Percentiles rank a stretch among this genome's conserved stretches.
Conservation (phyloP, 2,888 invertebrate species). For the Acrobeloides nanus region DNA sequence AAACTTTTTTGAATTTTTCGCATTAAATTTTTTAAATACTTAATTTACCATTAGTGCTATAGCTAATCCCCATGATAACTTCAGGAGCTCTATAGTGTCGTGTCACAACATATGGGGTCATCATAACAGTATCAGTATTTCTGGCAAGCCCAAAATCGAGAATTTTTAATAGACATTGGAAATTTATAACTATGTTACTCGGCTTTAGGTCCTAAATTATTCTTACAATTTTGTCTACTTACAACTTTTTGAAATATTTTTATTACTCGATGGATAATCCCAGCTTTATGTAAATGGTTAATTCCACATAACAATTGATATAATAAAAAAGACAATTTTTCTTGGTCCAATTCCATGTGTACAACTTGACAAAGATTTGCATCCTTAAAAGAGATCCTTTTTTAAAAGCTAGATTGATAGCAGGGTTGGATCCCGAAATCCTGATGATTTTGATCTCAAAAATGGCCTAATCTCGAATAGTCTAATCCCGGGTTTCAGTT, state of each 20-base stretch:
- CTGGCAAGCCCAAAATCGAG: constrained; percentile 96
- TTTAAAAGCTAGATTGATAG: no score
- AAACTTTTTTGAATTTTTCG: no score
- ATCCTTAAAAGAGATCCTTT: no score
- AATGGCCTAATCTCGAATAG: no score
- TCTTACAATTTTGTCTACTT: background rate
- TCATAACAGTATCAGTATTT: constrained; percentile 87
- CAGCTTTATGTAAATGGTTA: constrained; percentile 96
- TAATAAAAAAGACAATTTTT: constrained; percentile 95
- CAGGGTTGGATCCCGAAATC: no score
- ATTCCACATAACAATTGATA: constrained; percentile 99
- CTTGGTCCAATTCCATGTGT: constrained; percentile 99
- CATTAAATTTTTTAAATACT: no score
- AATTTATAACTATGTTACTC: constrained; percentile 98
- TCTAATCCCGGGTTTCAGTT: no score
- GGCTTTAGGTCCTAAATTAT: constrained; percentile 85
- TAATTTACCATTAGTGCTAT: constrained; percentile 77
- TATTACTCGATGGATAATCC: constrained; percentile 57
- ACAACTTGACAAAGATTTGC: constrained; percentile 98
- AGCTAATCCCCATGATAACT: constrained; percentile 78
- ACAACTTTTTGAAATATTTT: background rate
- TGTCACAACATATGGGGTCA: constrained; percentile 99
- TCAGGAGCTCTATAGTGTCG: constrained; percentile 97
- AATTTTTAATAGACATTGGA: constrained; percentile 97
- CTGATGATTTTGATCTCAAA: no score